These are phyloP conservation scores for Hipparchia sbordonii DNA, from an alignment of 2,888 invertebrate genomes.

Conservation along the genomic window DNA sequence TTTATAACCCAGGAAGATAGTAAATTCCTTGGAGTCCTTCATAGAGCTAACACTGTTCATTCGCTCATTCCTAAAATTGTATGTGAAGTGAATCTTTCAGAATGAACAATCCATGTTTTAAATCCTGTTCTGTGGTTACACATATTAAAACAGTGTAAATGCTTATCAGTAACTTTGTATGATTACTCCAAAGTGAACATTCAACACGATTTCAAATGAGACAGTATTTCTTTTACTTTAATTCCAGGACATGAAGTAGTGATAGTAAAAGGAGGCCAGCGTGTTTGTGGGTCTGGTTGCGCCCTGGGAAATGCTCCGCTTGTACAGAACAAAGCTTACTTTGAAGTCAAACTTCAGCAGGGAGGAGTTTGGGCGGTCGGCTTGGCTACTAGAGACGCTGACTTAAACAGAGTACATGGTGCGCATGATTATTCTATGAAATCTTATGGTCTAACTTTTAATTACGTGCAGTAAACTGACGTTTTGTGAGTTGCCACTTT, in stretches of 20 bases:
- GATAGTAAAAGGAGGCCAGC: slow-evolving; percentile 95
- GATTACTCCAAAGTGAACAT: neutral
- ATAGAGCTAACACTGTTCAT: too few species aligned
- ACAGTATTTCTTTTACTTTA: neutral
- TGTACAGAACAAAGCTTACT: slow-evolving; percentile 98
- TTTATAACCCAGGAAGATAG: too few species aligned
- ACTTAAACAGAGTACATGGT: slow-evolving; percentile 92
- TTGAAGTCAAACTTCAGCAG: slow-evolving; percentile 98
- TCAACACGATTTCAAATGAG: too few species aligned
- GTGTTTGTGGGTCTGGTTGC: slow-evolving; percentile 98
- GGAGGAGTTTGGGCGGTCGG: slow-evolving; percentile 98
- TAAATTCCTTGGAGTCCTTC: too few species aligned
- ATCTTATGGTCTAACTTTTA: too few species aligned
- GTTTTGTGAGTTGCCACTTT: too few species aligned
- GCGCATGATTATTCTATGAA: slow-evolving; percentile 38
- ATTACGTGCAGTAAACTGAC: too few species aligned
- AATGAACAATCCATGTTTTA: too few species aligned
- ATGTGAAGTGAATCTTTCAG: too few species aligned
- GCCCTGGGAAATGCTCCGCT: slow-evolving; percentile 97
- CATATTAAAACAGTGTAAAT: too few species aligned
- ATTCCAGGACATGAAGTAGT: slow-evolving; percentile 95
- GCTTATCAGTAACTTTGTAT: neutral
- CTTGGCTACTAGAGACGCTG: slow-evolving; percentile 93
- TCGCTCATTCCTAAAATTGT: too few species aligned
- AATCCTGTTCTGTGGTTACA: too few species aligned